Evolutionary conservation across 1,140 invertebrate genomes (phyloP).

Genomic region (Drosophila navojoa): DNA sequence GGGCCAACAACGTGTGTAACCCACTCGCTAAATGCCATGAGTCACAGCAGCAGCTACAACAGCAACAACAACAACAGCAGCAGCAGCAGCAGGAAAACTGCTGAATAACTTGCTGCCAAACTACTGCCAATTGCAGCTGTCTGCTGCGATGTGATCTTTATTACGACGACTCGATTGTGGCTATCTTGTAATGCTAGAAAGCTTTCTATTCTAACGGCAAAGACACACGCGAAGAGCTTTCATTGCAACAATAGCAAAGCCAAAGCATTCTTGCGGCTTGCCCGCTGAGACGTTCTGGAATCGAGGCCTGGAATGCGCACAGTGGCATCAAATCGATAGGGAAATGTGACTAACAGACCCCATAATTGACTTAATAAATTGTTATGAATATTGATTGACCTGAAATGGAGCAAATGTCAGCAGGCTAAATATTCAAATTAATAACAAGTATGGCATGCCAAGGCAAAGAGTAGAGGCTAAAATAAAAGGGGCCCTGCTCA

Average conservation of each 20-base stretch:
- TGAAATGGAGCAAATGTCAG: not conserved
- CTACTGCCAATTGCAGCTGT: constrained; percentile 3
- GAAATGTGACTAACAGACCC: not conserved
- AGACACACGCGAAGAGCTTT: constrained; percentile 49
- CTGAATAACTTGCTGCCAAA: constrained; percentile 8
- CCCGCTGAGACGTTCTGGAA: constrained; percentile 47
- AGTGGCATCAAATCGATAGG: constrained; percentile 27
- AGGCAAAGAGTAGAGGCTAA: no score
- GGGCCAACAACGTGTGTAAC: constrained; percentile 8
- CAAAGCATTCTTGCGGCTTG: constrained; percentile 49
- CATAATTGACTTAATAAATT: not conserved
- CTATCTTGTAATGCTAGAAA: constrained; percentile 13
- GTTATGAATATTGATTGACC: constrained; percentile 5
- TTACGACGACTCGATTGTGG: not conserved
- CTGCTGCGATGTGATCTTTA: constrained; percentile 1
- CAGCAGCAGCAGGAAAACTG: constrained; percentile 8
- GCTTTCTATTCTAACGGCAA: constrained; percentile 67
- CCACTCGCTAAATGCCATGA: constrained; percentile 33
- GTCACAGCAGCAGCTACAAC: constrained; percentile 21
- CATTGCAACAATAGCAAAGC: not conserved
- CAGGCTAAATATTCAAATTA: not conserved
- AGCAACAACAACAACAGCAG: not conserved
- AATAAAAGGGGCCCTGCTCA: no score
- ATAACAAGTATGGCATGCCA: not conserved
- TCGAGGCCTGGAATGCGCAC: constrained; percentile 56